Percentiles rank a stretch among this genome's conserved stretches.
These are phyloP conservation scores for Schizopygopsis pylzovi DNA, from an alignment of 2,797 vertebrate genomes.

Conservation along the genomic window DNA sequence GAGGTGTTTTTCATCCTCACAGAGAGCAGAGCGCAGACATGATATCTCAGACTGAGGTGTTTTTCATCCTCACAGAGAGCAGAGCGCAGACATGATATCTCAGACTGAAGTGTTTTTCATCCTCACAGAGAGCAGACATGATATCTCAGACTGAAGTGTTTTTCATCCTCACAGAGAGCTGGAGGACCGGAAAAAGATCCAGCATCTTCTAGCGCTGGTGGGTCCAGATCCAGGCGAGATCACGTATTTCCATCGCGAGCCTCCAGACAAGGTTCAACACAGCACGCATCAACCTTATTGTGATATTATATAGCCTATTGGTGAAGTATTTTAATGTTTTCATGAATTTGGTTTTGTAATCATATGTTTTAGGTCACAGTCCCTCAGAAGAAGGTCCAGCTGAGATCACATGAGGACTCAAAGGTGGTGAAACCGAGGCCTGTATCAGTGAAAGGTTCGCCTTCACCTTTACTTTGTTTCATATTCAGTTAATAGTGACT, in stretches of 20 bases:
- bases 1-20: no score
- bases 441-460: conserved; percentile 71
- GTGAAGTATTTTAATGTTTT: not conserved
- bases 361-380: conserved; percentile 82
- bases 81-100: no score
- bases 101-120: no score
- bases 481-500: not conserved
- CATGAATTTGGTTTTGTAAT: not conserved
- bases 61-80: no score
- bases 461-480: not conserved
- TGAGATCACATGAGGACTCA: conserved; percentile 67
- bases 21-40: no score
- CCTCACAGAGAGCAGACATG: no score
- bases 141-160: no score
- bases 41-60: no score
- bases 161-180: conserved; percentile 80
- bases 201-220: conserved; percentile 87
- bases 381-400: conserved; percentile 76
- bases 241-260: conserved; percentile 92
- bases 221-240: conserved; percentile 86
- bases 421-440: conserved; percentile 74
- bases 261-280: conserved; percentile 86
- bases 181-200: conserved; percentile 95
- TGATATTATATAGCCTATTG: not conserved
- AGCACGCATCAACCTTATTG: not conserved